Evolutionary conservation across 1,140 invertebrate genomes (phyloP), one percentile per base, ranked within the genome.

Genomic region (Limonius californicus): DNA sequence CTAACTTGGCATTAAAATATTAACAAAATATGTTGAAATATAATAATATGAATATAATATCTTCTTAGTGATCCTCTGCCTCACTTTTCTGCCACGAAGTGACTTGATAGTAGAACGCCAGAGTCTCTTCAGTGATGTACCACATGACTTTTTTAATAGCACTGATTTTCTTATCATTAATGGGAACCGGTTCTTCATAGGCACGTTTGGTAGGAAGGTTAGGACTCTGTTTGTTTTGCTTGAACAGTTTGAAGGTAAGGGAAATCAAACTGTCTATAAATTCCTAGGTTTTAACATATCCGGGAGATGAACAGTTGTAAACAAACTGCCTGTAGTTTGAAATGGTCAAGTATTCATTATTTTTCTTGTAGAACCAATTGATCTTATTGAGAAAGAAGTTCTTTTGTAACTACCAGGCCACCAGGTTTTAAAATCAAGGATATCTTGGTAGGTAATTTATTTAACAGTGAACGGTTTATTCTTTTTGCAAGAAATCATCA

Each of bases 371-470:
- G 43, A 4, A 19, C 61, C 23, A 18, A 9, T 6, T 54, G 4
- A 4, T 7, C 9, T 23, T 8, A 18, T 54, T 9, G 8, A 7
- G 3, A 3, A 12, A 54, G 16, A 7, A 7, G 3, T 66, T 64
- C 59, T 66, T 61, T 64, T 66, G 32, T 61, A 66, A 20, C 47
- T 8, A 39, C 12, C 12, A 18, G 58, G 54, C 61, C 53, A 66
- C 58, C 62, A 64, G 53, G 47, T 56, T 57, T 68, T 68, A 57
- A 67, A 68, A 57, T 66, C 60, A 58, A n/a, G n/a, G n/a, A 70
- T 70, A 59, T 70, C 57, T 20, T 57, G 60, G 42, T 61, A 50
- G 62, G 16, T 57, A 50, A 68, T 59, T 54, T 57, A 23, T 43
- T 70, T 64, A 47, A 68, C 55, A 54, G 68, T 54, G 63, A 70